Percentiles rank a stretch among this genome's conserved stretches.
Evolutionary conservation across 2,113 vertebrate species (phyloP).

Genomic region (Cairina moschata): DNA sequence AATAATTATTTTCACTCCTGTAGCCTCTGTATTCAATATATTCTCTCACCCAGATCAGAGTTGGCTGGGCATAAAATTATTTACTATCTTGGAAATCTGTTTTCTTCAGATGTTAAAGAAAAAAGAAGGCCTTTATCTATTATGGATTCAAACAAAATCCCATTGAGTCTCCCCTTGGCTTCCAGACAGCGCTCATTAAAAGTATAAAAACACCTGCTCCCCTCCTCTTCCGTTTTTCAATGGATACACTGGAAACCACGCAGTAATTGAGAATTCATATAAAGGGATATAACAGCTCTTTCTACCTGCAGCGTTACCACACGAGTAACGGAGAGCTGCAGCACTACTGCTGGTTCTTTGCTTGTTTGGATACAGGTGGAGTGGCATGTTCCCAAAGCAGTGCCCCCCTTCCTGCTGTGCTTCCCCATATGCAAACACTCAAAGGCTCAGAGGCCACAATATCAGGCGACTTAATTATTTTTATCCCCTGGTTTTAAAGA

Average conservation of each 20-base stretch:
- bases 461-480: neutral
- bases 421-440: neutral
- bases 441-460: neutral
- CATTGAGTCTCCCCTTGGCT: neutral
- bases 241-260: neutral
- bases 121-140: neutral
- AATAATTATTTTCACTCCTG: neutral
- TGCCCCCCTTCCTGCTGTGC: too few species aligned
- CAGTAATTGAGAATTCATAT: neutral
- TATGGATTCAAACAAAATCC: neutral
- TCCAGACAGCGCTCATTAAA: neutral
- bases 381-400: neutral
- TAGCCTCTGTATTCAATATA: neutral
- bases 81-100: neutral
- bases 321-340: neutral
- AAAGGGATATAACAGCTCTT: neutral
- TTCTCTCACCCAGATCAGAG: neutral
- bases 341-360: neutral
- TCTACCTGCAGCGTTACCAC: neutral
- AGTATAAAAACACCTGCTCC: neutral
- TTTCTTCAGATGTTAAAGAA: neutral
- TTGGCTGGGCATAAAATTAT: neutral
- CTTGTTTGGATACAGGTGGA: neutral
- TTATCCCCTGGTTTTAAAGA: neutral
- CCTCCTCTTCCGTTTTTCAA: neutral